Evolutionary conservation across 2,888 invertebrate species (phyloP).

Genomic region (Amphiduros pacificus): DNA sequence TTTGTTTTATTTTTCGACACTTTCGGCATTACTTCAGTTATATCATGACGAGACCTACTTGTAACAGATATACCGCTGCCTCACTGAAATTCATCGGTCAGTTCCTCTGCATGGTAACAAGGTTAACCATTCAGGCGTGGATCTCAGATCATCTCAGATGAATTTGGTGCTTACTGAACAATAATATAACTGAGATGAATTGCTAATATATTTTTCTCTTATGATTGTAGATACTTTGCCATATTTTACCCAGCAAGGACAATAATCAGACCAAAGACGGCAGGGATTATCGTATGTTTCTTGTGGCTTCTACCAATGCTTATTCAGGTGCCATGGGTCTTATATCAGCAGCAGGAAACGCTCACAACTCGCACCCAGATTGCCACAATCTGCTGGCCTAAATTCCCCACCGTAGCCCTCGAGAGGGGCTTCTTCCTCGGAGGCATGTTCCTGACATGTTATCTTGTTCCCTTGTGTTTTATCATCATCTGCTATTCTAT

Average conservation of each 20-base stretch:
- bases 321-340: conserved; percentile 86
- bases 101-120: too few species aligned
- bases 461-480: conserved; percentile 85
- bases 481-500: conserved; percentile 90
- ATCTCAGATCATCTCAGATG: too few species aligned
- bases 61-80: too few species aligned
- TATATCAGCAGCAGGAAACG: conserved; percentile 65
- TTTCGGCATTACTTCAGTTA: too few species aligned
- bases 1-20: too few species aligned
- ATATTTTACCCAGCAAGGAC: conserved; percentile 21
- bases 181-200: too few species aligned
- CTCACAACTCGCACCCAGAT: background rate
- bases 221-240: conserved; percentile 26
- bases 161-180: too few species aligned
- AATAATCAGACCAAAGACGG: conserved; percentile 13
- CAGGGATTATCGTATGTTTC: conserved; percentile 76
- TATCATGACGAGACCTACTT: too few species aligned
- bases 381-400: conserved; percentile 18
- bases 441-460: conserved; percentile 86
- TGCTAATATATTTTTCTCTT: too few species aligned
- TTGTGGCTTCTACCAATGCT: conserved; percentile 87
- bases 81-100: too few species aligned
- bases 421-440: conserved; percentile 80
- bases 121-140: too few species aligned
- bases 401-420: conserved; percentile 3